These are phyloP conservation scores for Agrilus mali DNA, from an alignment of 2,888 invertebrate species.

Conservation along the genomic window DNA sequence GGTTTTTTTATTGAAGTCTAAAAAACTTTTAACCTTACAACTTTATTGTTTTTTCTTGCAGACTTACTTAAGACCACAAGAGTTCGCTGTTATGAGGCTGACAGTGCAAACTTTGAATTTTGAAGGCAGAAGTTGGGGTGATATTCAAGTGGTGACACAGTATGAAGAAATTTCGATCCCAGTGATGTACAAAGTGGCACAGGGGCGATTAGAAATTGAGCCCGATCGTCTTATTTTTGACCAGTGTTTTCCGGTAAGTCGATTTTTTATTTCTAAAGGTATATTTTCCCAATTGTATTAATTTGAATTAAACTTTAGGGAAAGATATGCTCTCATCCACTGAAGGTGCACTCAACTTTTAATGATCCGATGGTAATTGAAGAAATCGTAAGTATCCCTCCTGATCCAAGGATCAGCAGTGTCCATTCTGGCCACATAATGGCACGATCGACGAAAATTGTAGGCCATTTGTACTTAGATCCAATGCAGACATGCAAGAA, in stretches of 20 bases:
- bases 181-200: constrained; percentile 62
- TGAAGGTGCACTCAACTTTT: constrained; percentile 74
- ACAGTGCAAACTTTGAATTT: constrained; percentile 54
- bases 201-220: constrained; percentile 57
- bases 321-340: constrained; percentile 60
- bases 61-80: constrained; percentile 43
- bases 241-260: constrained; percentile 69
- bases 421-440: constrained; percentile 37
- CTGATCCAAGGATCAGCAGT: constrained; percentile 48
- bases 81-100: constrained; percentile 59
- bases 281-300: neutral
- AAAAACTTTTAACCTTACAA: constrained; percentile 2
- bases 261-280: neutral
- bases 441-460: constrained; percentile 37
- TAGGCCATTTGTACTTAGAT: constrained; percentile 57
- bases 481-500: constrained; percentile 58
- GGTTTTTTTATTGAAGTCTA: neutral
- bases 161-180: constrained; percentile 56
- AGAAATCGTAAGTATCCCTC: constrained; percentile 47
- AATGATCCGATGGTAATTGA: constrained; percentile 66
- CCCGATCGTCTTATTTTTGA: constrained; percentile 57
- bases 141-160: constrained; percentile 59
- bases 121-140: constrained; percentile 54
- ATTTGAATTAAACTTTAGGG: constrained; percentile 40
- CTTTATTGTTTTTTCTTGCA: constrained; percentile 24